A percentile compares a stretch with the other conserved stretches of the same genome.
phyloP scores from a whole-genome alignment of 2,113 vertebrate species.

The Ochotona curzoniae region DNA sequence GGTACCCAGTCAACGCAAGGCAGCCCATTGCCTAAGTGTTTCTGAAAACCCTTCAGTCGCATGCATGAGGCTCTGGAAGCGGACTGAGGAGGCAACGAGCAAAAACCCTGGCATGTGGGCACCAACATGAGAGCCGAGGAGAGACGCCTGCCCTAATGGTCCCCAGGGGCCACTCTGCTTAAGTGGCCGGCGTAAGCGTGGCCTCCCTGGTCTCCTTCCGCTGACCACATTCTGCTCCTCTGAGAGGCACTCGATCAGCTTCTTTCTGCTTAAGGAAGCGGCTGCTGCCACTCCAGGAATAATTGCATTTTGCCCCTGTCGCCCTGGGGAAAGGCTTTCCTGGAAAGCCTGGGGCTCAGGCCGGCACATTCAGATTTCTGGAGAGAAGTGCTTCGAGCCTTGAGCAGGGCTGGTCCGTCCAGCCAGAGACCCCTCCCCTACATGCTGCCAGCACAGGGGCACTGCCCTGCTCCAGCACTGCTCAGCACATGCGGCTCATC shows the following conservation, averaged over 20 bases:
- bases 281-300: accelerated
- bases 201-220: accelerated
- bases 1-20: background rate
- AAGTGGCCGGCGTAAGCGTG: accelerated
- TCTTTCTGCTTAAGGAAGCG: background rate
- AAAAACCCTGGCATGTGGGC: no score
- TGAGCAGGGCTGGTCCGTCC: background rate
- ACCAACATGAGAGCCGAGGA: no score
- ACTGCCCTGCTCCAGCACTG: no score
- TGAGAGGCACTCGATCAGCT: background rate
- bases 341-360: accelerated
- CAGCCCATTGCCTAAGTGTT: background rate
- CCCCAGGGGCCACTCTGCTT: accelerated
- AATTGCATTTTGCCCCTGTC: accelerated
- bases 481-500: no score
- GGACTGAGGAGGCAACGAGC: background rate
- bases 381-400: background rate
- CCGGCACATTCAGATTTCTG: accelerated
- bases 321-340: background rate
- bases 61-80: accelerated
- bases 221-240: background rate
- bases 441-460: no score
- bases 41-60: background rate
- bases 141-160: accelerated
- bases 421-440: no score